Conservation (phyloP, 2,113 vertebrate genomes). For the Chaetops frenatus region DNA sequence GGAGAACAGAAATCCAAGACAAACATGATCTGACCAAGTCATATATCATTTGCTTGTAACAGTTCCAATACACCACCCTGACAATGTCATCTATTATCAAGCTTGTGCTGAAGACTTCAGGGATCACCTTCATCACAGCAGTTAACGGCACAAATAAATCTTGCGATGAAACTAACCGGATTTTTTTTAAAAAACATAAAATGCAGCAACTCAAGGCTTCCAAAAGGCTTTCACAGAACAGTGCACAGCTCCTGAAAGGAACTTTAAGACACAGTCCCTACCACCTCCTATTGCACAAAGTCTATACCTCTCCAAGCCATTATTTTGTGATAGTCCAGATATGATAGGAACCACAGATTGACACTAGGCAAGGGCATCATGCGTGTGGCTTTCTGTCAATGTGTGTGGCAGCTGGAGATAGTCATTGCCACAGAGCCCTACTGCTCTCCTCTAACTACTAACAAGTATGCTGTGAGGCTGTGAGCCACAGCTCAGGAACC, state of each 20-base stretch:
- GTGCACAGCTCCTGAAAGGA: background rate
- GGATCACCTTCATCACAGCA: conserved; percentile 15
- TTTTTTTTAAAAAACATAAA: background rate
- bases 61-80: background rate
- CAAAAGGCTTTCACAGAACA: background rate
- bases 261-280: background rate
- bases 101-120: conserved; percentile 6
- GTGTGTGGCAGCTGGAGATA: background rate
- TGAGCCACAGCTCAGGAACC: background rate
- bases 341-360: background rate
- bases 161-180: background rate
- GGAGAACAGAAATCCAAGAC: conserved; percentile 14
- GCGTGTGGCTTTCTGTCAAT: background rate
- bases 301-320: background rate
- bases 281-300: background rate
- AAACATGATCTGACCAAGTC: background rate
- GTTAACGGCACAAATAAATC: background rate
- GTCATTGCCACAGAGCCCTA: background rate
- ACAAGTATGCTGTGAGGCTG: background rate
- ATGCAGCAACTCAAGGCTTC: background rate
- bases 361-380: background rate
- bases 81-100: conserved; percentile 44
- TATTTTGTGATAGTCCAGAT: background rate
- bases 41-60: conserved; percentile 7
- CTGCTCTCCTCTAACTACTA: background rate